phyloP scores from a whole-genome alignment of 2,113 vertebrate species.

The Pollimyrus isidori region DNA sequence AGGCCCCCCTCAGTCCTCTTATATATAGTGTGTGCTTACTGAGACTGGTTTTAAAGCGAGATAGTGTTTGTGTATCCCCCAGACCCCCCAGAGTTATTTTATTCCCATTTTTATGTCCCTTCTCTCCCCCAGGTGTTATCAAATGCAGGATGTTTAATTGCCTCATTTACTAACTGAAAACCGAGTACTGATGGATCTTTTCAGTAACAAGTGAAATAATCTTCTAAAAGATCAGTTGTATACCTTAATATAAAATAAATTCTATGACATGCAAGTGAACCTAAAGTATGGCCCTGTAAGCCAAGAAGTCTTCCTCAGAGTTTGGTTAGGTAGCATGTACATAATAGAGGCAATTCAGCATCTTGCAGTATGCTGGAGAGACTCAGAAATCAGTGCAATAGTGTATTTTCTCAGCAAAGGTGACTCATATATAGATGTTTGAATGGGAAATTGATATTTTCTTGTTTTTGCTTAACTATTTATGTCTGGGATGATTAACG shows the following conservation, averaged over 20 bases:
- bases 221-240: background rate
- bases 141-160: background rate
- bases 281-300: background rate
- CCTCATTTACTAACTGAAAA: background rate
- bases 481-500: background rate
- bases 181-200: background rate
- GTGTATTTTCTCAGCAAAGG: background rate
- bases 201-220: conserved; percentile 3
- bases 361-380: background rate
- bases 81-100: background rate
- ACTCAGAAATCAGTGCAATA: background rate
- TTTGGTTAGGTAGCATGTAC: conserved; percentile 19
- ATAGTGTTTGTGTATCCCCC: background rate
- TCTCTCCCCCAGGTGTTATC: background rate
- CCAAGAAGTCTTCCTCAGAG: conserved; percentile 6
- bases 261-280: conserved; percentile 6
- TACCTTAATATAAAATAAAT: background rate
- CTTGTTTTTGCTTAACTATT: background rate
- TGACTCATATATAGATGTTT: conserved; percentile 20
- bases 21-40: background rate
- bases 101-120: background rate
- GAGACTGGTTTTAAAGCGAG: background rate
- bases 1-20: background rate
- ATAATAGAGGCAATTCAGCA: conserved; percentile 9
- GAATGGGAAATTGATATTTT: conserved; percentile 26